Evolutionary conservation across 2,113 vertebrate species (phyloP), one percentile per base, ranked within the genome.

Genomic region (Notothenia coriiceps): DNA sequence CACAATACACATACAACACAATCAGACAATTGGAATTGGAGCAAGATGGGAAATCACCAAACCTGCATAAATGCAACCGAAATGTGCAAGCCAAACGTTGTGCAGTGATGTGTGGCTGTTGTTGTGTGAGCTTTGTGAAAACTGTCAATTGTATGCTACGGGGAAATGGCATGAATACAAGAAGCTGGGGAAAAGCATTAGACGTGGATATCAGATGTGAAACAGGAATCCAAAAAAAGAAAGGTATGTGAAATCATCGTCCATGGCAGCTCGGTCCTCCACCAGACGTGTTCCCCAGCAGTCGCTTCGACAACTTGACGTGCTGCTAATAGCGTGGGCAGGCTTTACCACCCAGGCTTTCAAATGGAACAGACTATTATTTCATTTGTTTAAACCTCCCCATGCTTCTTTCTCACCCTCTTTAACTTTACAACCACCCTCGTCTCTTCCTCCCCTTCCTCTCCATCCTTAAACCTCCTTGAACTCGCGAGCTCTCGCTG

Each of bases 391-490:
- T 80, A 81, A 83, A 73, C 66, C 79, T 78, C 60, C 67, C 70
- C 61, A 33, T 70, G 64, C 63, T 77, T 84, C 73, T 54, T 22
- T 63, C 74, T 87, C 80, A 71, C 57, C 64, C 59, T 81, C 77
- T 86, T 79, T 77, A 70, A 75, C 75, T 80, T 62, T 63, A 70
- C 50, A 60, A 35, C 70, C 56, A 60, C 59, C 59, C 69, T 79
- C 65, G 4, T 51, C 49, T 61, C 43, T 70, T 74, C 61, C 65
- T 77, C 50, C 22, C 68, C 35, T 46, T 35, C 69, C 77, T 29
- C 79, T 80, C 70, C 80, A 75, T 88, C 80, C 82, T 75, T 73
- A 85, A 84, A 84, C 80, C 92, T 92, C 87, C 91, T 92, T 94
- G 90, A 92, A 90, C 86, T 85, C 81, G 72, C 76, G 66, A 78